Base-by-base conservation (phyloP, 2,888 invertebrate genomes). In the Drosophila ustulata region DNA sequence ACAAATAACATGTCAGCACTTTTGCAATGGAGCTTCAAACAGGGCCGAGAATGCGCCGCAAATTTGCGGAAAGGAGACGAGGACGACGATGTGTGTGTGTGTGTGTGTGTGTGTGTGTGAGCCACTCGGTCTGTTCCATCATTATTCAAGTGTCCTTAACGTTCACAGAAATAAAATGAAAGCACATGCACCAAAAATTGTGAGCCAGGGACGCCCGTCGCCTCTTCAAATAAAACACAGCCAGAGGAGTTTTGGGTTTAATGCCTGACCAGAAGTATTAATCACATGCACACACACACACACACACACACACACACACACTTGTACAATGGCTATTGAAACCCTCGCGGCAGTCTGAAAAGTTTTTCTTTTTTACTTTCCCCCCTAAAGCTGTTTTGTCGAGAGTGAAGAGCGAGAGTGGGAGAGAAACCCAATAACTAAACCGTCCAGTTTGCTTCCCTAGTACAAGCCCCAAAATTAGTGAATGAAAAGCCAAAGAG, bases 1-100 rank as follows among this genome's bases (percentile, higher is more conserved):
- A 88, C 85, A 85, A 85, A 85, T 89, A 85, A 88, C 89, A 85
- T 85, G 85, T 85, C 85, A 85, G 85, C 85, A 85, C 85, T 85
- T 85, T 89, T 85, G 75, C 70, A 71, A 69, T 65, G 68, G 51
- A 59, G 65, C 75, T 74, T 74, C 78, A 70, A 79, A 79, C 70
- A 70, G 68, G 55, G 71, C 65, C 66, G 80, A 78, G 72, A 80
- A 78, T 80, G 80, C 68, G 71, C 78, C 78, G 45, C 78, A 78
- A 78, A 78, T 78, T 84, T 89, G 87, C 64, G 78, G 23, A 3
- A 18, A 13, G 46, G 9, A 45, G 5, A 32, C 47, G 57, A 66
- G 49, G 7, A 28, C 7, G 8, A 23, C 25, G 30, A 39, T 57
- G 64, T 26, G 26, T 34, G 34, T 34, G 34, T 32, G 32, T 9